Base-by-base conservation (phyloP, 2,888 invertebrate genomes). In the Drosophila pseudotalamancana region DNA sequence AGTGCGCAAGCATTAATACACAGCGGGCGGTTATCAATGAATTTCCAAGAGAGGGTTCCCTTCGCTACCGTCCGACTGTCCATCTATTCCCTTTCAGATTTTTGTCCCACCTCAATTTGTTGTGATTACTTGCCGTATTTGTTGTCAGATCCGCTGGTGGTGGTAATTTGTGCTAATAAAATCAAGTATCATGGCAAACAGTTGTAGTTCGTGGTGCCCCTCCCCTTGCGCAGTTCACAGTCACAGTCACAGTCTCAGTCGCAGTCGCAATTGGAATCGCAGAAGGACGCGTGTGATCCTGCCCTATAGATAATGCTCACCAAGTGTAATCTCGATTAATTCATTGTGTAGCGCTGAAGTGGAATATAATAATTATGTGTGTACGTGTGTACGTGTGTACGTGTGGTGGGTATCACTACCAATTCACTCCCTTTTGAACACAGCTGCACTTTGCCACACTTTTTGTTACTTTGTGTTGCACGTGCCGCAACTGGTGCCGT, bases 151-250 rank as follows among this genome's bases (percentile, higher is more conserved):
- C 55, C 64, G 43, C 56, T 76, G 78, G 81, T 88, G 88, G 88
- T 88, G 84, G 89, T 87, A 87, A 88, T 88, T 88, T 88, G 53
- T 39, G 72, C 83, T 84, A 88, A 89, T 88, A 87, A 88, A 88
- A 88, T 88, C 88, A 89, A 89, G 89, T 87, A 88, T 85, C 86
- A 81, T 74, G 66, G 45, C 64, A 78, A 77, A 72, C 70, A 80
- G 49, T 64, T 68, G 40, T 40, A 18, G 39, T 53, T 48, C 53
- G 40, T 29, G 14, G 16, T 14, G 16, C 8, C 8, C 54, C 34
- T 29, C 12, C 6, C 14, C 9, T 25, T 16, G 21, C 29, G 16
- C 25, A n/a, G 19, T 35, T 39, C 27, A 11, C 34, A 16, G 1
- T 4, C 21, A 8, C 37, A 27, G 14, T 42, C 16, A n/a, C n/a